phyloP scores from a whole-genome alignment of 2,797 vertebrate genomes.

The Melopsittacus undulatus region DNA sequence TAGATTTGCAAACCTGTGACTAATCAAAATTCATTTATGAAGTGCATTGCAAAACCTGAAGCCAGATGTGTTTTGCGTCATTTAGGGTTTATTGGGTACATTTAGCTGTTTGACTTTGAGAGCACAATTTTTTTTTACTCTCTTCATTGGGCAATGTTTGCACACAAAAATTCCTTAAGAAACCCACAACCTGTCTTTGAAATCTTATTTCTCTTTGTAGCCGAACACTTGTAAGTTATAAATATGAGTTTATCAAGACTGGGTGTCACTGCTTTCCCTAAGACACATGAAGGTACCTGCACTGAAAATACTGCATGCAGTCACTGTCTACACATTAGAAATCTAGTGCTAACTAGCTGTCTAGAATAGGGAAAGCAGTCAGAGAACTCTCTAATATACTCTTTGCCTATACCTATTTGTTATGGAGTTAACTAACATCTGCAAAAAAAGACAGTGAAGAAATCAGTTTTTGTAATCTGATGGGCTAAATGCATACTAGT shows the following conservation, averaged over 20 bases:
- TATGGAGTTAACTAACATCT: neutral
- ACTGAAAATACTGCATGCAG: neutral
- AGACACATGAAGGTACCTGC: neutral
- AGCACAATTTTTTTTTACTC: neutral
- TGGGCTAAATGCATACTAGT: neutral
- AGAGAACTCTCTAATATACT: neutral
- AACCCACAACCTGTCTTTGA: neutral
- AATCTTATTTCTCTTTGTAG: neutral
- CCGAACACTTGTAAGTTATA: neutral
- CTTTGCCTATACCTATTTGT: neutral
- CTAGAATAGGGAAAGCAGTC: neutral
- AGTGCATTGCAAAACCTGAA: slow-evolving; percentile 47
- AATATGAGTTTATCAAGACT: neutral
- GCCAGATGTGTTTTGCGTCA: slow-evolving; percentile 46
- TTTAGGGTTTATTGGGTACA: slow-evolving; percentile 46
- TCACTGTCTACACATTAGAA: neutral
- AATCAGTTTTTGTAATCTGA: neutral
- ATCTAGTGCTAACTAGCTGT: neutral
- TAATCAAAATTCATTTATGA: slow-evolving; percentile 54
- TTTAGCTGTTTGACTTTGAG: neutral
- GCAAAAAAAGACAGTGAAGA: neutral
- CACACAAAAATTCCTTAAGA: slow-evolving; percentile 18
- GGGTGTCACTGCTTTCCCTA: neutral
- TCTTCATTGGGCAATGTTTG: neutral
- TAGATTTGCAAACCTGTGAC: slow-evolving; percentile 37